phyloP scores from a whole-genome alignment of 2,888 invertebrate genomes.

The Noctua pronuba region DNA sequence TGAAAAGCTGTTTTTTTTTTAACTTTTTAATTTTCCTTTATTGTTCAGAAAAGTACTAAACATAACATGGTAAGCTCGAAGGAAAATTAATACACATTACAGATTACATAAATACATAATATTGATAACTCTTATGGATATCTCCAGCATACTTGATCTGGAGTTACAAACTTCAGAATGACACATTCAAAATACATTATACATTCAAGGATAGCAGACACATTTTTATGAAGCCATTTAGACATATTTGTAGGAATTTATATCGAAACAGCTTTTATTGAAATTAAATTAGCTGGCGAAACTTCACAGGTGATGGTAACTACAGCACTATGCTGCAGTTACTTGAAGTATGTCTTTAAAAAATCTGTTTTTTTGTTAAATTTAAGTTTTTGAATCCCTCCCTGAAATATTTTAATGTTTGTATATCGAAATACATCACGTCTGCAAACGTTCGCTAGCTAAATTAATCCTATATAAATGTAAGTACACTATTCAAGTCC shows the following conservation, averaged over 20 bases:
- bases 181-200: neutral
- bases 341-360: neutral
- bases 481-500: neutral
- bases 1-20: constrained; percentile 49
- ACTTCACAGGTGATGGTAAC: neutral
- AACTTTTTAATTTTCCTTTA: constrained; percentile 70
- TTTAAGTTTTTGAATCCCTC: neutral
- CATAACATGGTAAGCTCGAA: constrained; percentile 76
- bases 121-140: constrained; percentile 12
- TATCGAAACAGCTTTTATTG: neutral
- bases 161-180: constrained; percentile 13
- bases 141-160: neutral
- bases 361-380: neutral
- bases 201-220: neutral
- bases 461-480: neutral
- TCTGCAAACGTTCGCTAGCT: neutral
- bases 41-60: constrained; percentile 44
- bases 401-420: neutral
- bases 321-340: too few relatives aligned
- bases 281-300: neutral
- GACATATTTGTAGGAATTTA: neutral
- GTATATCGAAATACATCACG: neutral
- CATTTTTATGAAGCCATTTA: neutral
- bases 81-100: constrained; percentile 73
- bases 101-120: constrained; percentile 10